Base-by-base conservation (phyloP, 2,797 vertebrate species). In the Sebastes hubbsi region DNA sequence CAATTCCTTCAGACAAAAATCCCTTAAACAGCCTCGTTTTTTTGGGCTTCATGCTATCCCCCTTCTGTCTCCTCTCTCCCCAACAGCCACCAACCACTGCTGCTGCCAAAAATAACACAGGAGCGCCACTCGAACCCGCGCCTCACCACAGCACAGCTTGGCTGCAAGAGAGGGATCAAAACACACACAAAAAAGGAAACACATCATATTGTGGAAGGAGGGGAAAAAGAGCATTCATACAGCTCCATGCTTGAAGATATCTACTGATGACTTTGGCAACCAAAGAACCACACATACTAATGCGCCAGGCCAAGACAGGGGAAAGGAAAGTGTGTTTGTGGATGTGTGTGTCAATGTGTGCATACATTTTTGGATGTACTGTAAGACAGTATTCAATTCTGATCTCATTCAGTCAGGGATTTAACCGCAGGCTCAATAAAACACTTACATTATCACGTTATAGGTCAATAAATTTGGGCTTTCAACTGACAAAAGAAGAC, bases 161-260 rank as follows among this genome's bases (percentile, higher is more conserved):
- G 92, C 95, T 94, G 85, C 95, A 95, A 94, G 94, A 94, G 92
- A 94, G 80, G 95, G 96, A 96, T 96, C 96, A 96, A 96, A 96
- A 96, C 95, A 96, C 96, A 96, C 96, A 96, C 95, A 96, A 95
- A 95, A 96, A 96, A 95, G 95, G 95, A 96, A 96, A 96, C 95
- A 94, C 95, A 95, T 96, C 93, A 95, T 92, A 95, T 94, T 94
- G 94, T 91, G 92, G 92, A 94, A 91, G 93, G 93, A 92, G 92
- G 91, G 42, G 85, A 79, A 89, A 91, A 92, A 87, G 85, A 82
- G 82, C 80, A 92, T 91, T 94, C 93, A 94, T 95, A 89, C 92
- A 91, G 91, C 92, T 89, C 91, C 89, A 90, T 88, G 92, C 93
- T 92, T 93, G 88, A 94, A 94, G 93, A 95, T 95, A 96, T 95